Evolutionary conservation across 2,113 vertebrate species (phyloP).

Genomic region (Pica pica): DNA sequence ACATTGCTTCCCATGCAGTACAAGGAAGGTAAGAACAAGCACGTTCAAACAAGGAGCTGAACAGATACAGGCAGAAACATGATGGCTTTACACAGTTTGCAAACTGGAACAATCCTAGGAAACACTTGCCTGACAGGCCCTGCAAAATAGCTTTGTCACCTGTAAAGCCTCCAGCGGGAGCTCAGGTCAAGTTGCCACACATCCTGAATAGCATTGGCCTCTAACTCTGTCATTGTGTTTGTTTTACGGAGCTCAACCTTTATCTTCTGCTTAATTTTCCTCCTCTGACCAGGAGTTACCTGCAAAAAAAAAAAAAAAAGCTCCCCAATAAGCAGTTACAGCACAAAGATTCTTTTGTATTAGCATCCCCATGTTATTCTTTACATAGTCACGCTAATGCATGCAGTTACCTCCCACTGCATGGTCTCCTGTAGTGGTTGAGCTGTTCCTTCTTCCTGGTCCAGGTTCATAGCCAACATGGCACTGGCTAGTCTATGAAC

Average conservation of each 20-base stretch:
- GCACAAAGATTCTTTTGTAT: neutral
- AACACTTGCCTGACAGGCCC: neutral
- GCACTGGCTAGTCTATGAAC: slow-evolving; percentile 48
- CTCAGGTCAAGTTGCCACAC: slow-evolving; percentile 79
- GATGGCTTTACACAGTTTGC: neutral
- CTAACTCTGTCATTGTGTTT: slow-evolving; percentile 73
- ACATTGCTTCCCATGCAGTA: neutral
- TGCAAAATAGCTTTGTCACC: slow-evolving; percentile 67
- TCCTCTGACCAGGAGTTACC: slow-evolving; percentile 76
- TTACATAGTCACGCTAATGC: neutral
- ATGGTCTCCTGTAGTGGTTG: neutral
- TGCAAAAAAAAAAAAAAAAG: slow-evolving; percentile 3
- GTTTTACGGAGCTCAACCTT: slow-evolving; percentile 74
- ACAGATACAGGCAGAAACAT: neutral
- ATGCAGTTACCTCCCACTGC: slow-evolving; percentile 65
- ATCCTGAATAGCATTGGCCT: slow-evolving; percentile 70
- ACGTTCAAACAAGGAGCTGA: neutral
- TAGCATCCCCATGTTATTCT: neutral
- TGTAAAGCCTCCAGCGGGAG: slow-evolving; percentile 89
- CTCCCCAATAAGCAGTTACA: neutral
- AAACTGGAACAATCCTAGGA: neutral
- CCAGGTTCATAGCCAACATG: slow-evolving; percentile 80
- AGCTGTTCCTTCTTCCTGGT: slow-evolving; percentile 6
- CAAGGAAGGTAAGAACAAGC: neutral
- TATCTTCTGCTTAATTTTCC: slow-evolving; percentile 78